phyloP scores from a whole-genome alignment of 2,113 vertebrate species.

The Psammodynastes pulverulentus region DNA sequence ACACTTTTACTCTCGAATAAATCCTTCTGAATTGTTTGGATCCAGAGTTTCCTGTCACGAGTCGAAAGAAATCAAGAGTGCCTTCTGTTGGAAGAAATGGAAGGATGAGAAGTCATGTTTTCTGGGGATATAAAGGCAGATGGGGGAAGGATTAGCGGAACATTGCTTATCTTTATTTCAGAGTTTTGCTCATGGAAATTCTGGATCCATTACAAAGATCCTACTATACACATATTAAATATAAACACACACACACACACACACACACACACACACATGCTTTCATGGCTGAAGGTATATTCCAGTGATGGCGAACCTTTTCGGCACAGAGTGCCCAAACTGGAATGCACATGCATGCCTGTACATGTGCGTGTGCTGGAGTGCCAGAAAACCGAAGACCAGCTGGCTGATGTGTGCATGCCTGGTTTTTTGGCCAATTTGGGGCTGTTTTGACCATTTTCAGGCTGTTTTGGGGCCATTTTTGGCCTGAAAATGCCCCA shows the following conservation, averaged over 20 bases:
- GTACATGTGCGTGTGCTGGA: too few species aligned
- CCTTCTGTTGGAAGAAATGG: background rate
- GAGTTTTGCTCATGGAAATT: background rate
- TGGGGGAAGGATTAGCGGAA: background rate
- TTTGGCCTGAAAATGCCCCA: too few species aligned
- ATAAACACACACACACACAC: background rate
- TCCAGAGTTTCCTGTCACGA: background rate
- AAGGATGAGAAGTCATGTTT: background rate
- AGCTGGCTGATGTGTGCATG: too few species aligned
- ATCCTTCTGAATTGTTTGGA: background rate
- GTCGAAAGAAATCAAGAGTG: background rate
- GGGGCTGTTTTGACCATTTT: too few species aligned
- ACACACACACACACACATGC: background rate
- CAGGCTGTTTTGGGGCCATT: too few species aligned
- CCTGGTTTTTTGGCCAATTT: too few species aligned
- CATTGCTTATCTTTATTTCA: background rate
- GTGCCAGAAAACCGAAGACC: too few species aligned
- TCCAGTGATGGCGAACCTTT: too few species aligned
- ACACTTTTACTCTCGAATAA: background rate
- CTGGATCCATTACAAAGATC: background rate
- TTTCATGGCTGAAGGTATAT: background rate
- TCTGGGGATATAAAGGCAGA: background rate
- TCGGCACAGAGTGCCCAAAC: too few species aligned
- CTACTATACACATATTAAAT: background rate
- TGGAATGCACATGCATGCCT: too few species aligned